These are phyloP conservation scores for Laticauda colubrina DNA, from an alignment of 2,113 vertebrate genomes.

Conservation along the genomic window DNA sequence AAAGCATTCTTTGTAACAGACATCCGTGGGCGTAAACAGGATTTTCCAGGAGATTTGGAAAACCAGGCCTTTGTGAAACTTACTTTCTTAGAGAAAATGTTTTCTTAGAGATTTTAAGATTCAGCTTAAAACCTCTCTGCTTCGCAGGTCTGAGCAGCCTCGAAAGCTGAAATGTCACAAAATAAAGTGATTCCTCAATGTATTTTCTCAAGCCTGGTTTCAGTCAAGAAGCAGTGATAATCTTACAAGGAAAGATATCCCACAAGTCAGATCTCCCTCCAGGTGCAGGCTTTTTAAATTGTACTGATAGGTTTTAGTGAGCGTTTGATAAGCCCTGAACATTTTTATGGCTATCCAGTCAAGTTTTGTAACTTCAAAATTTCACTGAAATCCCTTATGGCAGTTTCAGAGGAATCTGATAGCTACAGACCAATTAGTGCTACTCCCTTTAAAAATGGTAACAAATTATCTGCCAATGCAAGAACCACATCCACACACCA, in stretches of 20 bases:
- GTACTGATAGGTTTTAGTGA: slow-evolving; percentile 9
- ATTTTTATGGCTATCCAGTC: not conserved
- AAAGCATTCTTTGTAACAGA: slow-evolving; percentile 22
- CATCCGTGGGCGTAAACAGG: not conserved
- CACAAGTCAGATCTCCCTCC: not conserved
- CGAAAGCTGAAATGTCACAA: slow-evolving; percentile 25
- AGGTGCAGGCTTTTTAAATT: not conserved
- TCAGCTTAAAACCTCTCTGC: slow-evolving; percentile 9
- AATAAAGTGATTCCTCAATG: not conserved
- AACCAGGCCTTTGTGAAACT: not conserved
- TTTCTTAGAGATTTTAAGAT: slow-evolving; percentile 15
- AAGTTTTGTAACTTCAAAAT: not conserved
- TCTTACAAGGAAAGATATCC: not conserved
- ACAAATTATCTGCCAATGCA: not conserved
- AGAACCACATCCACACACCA: not conserved
- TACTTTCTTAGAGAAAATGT: slow-evolving; percentile 20
- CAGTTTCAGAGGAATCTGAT: not conserved
- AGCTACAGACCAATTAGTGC: not conserved
- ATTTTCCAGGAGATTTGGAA: not conserved
- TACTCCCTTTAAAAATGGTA: not conserved
- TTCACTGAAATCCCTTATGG: slow-evolving; percentile 8
- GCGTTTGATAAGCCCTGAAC: not conserved
- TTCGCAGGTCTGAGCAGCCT: slow-evolving; percentile 11
- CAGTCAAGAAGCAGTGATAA: slow-evolving; percentile 16
- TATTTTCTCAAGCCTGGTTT: slow-evolving; percentile 23